Evolutionary conservation across 2,888 invertebrate species (phyloP), one percentile per base, ranked within the genome.

Genomic region (Lacanobia wlatinum): DNA sequence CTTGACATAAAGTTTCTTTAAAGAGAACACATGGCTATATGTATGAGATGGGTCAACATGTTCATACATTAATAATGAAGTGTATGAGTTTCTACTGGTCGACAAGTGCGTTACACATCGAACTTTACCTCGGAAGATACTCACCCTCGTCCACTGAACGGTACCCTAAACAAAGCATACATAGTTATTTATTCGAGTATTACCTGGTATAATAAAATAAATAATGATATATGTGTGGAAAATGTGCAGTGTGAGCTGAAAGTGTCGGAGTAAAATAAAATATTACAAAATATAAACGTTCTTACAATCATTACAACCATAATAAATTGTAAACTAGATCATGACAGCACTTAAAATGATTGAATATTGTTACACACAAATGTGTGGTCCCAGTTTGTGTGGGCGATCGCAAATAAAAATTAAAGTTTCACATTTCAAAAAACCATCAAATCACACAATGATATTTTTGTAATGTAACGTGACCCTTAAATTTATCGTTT

Each of bases 81-180:
- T 87, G 88, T 81, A 78, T 86, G 84, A 77, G 52, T 74, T 52
- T 59, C 80, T 81, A 83, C 72, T 68, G 72, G 73, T 75, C 67
- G 75, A 74, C 56, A 73, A 64, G 88, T 87, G 87, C 84, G 72
- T 82, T 78, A 84, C 69, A 90, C 90, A 90, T 88, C 87, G 73
- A 90, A 87, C 80, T 83, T 84, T 88, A 90, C 89, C 84, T 87
- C 85, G 50, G 68, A 70, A 81, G 66, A 87, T 90, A 95, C 95
- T 94, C 91, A 96, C 95, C 95, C 89, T 95, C 95, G 58, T 95
- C 95, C 95, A 92, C 88, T 67, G 94, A 89, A 76, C 90, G 91
- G 91, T 89, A 92, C 92, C 92, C 95, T 96, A 89, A 92, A 95
- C 88, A 94, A 91, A 93, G 86, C 82, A 86, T 79, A 85, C 56